These are phyloP conservation scores for Desoria tigrina DNA, from an alignment of 2,888 invertebrate genomes.

Conservation along the genomic window DNA sequence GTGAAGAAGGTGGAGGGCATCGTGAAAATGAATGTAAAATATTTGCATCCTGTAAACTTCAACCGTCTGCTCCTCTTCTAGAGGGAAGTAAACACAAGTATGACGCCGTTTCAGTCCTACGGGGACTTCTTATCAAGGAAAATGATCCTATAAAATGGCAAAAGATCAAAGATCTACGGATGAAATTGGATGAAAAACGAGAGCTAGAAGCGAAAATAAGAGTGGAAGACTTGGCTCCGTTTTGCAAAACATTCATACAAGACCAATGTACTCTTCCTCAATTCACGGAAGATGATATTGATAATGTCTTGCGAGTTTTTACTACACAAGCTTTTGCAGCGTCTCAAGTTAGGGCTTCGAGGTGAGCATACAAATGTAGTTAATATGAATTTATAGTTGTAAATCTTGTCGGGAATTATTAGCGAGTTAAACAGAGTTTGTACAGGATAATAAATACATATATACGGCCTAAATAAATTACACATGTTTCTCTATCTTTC, in stretches of 20 bases:
- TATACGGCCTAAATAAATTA: no score
- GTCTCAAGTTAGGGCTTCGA: no score
- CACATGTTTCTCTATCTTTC: no score
- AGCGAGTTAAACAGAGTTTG: no score
- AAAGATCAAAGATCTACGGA: slow-evolving; percentile 16
- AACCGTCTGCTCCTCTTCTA: slow-evolving; percentile 15
- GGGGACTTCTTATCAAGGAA: slow-evolving; percentile 18
- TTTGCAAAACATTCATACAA: slow-evolving; percentile 25
- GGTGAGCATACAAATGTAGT: no score
- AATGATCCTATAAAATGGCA: slow-evolving; percentile 15
- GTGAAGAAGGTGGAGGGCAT: slow-evolving; percentile 41
- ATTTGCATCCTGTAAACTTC: slow-evolving; percentile 25
- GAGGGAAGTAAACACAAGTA: slow-evolving; percentile 14
- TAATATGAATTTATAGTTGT: slow-evolving; percentile 33
- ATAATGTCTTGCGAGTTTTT: slow-evolving; percentile 36
- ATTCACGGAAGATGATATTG: slow-evolving; percentile 21
- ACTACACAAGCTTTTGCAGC: slow-evolving; percentile 30
- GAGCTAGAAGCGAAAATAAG: slow-evolving; percentile 4
- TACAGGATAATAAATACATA: no score
- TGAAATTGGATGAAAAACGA: slow-evolving; percentile 24
- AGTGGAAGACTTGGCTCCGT: slow-evolving; percentile 17
- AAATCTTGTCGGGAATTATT: not conserved
- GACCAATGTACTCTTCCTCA: slow-evolving; percentile 16
- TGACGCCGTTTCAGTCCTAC: slow-evolving; percentile 8
- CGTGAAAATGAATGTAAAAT: slow-evolving; percentile 37